Percentiles rank a stretch among this genome's conserved stretches.
phyloP scores from a whole-genome alignment of 2,888 invertebrate species.

The Philaethria dido region DNA sequence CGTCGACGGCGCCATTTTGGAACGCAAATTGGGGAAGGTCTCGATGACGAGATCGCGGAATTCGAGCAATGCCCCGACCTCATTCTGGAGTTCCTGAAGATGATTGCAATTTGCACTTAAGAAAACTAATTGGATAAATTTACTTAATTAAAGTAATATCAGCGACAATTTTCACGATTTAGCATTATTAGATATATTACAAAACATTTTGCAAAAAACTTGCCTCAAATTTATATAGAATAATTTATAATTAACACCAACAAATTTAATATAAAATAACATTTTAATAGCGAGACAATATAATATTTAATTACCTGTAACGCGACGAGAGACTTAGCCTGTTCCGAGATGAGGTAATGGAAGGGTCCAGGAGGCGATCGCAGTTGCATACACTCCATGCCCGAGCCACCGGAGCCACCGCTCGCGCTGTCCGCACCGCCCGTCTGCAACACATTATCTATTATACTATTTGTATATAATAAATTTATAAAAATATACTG shows the following conservation, averaged over 20 bases:
- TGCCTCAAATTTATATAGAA: no score
- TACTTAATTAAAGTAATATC: no score
- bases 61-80: slow-evolving; percentile 95
- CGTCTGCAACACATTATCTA: slow-evolving; percentile 64
- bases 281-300: background rate
- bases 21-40: slow-evolving; percentile 95
- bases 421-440: slow-evolving; percentile 82
- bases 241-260: background rate
- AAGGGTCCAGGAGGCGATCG: slow-evolving; percentile 89
- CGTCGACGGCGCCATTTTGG: slow-evolving; percentile 90
- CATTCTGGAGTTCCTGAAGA: slow-evolving; percentile 92
- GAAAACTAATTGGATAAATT: background rate
- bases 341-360: slow-evolving; percentile 93
- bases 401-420: slow-evolving; percentile 85
- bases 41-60: slow-evolving; percentile 97
- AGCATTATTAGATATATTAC: no score
- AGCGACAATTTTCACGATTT: no score
- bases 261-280: background rate
- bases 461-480: background rate
- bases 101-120: background rate
- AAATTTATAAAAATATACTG: background rate
- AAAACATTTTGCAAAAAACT: no score
- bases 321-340: slow-evolving; percentile 93
- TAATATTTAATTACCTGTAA: slow-evolving; percentile 84
- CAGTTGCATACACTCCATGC: slow-evolving; percentile 93